Base-by-base conservation (phyloP, 2,888 invertebrate genomes). In the Chrysomela aeneicollis region DNA sequence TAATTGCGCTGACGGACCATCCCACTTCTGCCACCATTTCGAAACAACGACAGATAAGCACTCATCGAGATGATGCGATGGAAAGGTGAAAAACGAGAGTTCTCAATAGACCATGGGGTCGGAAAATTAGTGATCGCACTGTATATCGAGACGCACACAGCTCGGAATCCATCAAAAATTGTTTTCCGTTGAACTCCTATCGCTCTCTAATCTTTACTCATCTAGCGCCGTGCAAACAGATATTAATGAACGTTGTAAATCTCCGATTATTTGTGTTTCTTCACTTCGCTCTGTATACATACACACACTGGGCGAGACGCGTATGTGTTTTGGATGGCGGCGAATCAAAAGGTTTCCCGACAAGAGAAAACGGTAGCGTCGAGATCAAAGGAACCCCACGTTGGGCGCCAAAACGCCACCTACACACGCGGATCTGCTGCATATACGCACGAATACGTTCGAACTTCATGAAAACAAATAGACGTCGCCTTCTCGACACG, bases 391-490 rank as follows among this genome's bases (percentile, higher is more conserved):
- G 51, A 66, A 61, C 35, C 35, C 12, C 3, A 42, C 8, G 42
- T 42, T 42, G 42, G 42, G 42, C 42, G 42, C 42, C 42, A 42
- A 42, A 15, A 15, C 15, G 4, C 42, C 42, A n/a, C 42, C n/a
- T 12, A 35, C 35, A 2, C 35, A 26, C 26, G 6, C 32, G 10
- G n/a, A 42, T 42, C n/a, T 42, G 4, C 8, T 15, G 42, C 42
- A 42, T 42, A 42, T 15, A 15, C n/a, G 42, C 42, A 15, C n/a
- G 42, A 42, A 42, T 42, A 15, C 10, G 1, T 35, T 35, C 32
- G 9, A 35, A 35, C 72, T 78, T 76, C 76, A 73, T 77, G 77
- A 77, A 78, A 75, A 74, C 74, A 76, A 78, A 79, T 75, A 77
- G 3, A 66, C 68, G 69, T 50, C 75, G 76, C 76, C 78, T 76